These are phyloP conservation scores for Maniola hyperantus DNA, from an alignment of 2,888 invertebrate genomes.

Conservation along the genomic window DNA sequence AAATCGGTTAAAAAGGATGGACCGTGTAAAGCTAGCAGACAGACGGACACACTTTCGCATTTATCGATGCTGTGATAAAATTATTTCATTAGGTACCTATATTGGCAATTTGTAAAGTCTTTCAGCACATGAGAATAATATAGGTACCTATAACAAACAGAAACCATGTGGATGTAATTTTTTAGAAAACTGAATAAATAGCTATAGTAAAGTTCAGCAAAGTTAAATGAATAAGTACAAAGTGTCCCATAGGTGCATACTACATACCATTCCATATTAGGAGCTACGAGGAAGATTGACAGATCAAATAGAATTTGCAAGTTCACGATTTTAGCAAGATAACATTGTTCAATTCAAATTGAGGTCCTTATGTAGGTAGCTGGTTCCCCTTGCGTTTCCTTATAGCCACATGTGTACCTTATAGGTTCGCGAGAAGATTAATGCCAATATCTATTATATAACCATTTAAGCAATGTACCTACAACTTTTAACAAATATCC, in stretches of 20 bases:
- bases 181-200: neutral
- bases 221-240: conserved; percentile 20
- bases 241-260: conserved; percentile 24
- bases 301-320: conserved; percentile 23
- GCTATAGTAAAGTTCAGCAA: neutral
- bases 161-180: neutral
- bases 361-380: neutral
- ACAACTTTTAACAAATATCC: neutral
- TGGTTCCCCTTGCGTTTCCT: conserved; percentile 7
- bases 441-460: neutral
- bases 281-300: conserved; percentile 22
- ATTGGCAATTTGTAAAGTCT: too few species aligned
- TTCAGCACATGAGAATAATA: neutral
- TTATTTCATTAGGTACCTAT: too few species aligned
- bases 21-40: too few species aligned
- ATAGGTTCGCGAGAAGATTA: neutral
- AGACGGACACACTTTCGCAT: too few species aligned
- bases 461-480: neutral
- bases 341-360: conserved; percentile 19
- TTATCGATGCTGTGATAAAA: too few species aligned
- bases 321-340: conserved; percentile 17
- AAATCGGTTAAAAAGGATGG: too few species aligned
- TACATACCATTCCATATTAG: conserved; percentile 29
- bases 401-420: neutral
- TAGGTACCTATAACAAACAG: neutral